Percentiles rank a stretch among this genome's conserved stretches.
These are phyloP conservation scores for Petrolisthes cinctipes DNA, from an alignment of 2,888 invertebrate genomes.

Conservation along the genomic window DNA sequence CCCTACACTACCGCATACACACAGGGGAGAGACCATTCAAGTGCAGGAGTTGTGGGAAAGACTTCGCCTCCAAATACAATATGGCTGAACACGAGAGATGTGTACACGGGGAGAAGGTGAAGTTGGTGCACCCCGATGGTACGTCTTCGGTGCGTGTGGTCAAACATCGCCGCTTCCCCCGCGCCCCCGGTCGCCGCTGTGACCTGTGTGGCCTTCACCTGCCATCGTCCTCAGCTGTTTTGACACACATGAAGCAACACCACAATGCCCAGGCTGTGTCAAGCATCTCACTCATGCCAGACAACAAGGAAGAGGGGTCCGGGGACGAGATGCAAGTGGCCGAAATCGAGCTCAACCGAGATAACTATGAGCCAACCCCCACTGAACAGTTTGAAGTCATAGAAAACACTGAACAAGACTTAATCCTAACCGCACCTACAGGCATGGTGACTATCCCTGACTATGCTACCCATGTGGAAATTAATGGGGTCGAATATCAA, in stretches of 20 bases:
- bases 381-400: conserved; percentile 43
- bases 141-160: conserved; percentile 37
- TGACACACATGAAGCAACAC: conserved; percentile 39
- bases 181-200: conserved; percentile 43
- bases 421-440: conserved; percentile 32
- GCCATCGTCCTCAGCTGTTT: conserved; percentile 30
- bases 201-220: conserved; percentile 44
- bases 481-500: conserved; percentile 56
- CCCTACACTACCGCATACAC: conserved; percentile 48
- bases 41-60: conserved; percentile 49
- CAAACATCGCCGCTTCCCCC: conserved; percentile 45
- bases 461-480: conserved; percentile 51
- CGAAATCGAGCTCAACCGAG: background rate
- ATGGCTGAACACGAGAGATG: conserved; percentile 47
- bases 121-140: conserved; percentile 38
- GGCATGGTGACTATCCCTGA: conserved; percentile 48
- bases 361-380: conserved; percentile 11
- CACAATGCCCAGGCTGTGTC: conserved; percentile 32
- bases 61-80: conserved; percentile 51
- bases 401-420: conserved; percentile 30
- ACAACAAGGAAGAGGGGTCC: conserved; percentile 4
- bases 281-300: background rate
- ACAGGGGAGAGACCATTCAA: conserved; percentile 53
- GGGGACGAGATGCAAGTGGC: conserved; percentile 8
- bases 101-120: conserved; percentile 47